Evolutionary conservation across 2,113 vertebrate genomes (phyloP).

Genomic region (Macaca fascicularis): DNA sequence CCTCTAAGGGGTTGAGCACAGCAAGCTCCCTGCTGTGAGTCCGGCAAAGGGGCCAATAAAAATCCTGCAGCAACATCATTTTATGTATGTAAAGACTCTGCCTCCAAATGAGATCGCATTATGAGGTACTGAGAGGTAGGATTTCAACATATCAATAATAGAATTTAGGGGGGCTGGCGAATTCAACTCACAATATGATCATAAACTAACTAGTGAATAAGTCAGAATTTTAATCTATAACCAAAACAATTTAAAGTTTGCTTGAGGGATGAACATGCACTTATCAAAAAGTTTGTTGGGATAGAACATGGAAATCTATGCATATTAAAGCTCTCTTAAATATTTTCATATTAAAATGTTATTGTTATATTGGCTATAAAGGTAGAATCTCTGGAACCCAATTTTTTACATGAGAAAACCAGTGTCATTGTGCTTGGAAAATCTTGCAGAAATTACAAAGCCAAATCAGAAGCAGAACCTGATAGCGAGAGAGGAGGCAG

Average conservation of each 20-base stretch:
- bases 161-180: rapidly evolving
- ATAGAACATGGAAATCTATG: not conserved
- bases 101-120: not conserved
- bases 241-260: not conserved
- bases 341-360: not conserved
- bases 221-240: conserved; percentile 37
- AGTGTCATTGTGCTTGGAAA: not conserved
- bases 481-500: not conserved
- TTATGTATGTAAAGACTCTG: not conserved
- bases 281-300: conserved; percentile 51
- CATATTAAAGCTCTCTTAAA: not conserved
- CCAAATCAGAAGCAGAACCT: not conserved
- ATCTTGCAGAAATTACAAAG: not conserved
- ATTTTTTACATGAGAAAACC: not conserved
- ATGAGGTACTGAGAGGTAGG: not conserved
- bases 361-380: not conserved
- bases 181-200: not conserved
- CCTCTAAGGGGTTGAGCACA: too few species aligned
- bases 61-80: not conserved
- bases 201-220: conserved; percentile 66
- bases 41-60: too few species aligned
- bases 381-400: not conserved
- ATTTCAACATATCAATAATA: not conserved
- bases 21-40: too few species aligned
- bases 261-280: not conserved